Conservation (phyloP, 2,797 vertebrate species). For the Hipposideros larvatus region DNA sequence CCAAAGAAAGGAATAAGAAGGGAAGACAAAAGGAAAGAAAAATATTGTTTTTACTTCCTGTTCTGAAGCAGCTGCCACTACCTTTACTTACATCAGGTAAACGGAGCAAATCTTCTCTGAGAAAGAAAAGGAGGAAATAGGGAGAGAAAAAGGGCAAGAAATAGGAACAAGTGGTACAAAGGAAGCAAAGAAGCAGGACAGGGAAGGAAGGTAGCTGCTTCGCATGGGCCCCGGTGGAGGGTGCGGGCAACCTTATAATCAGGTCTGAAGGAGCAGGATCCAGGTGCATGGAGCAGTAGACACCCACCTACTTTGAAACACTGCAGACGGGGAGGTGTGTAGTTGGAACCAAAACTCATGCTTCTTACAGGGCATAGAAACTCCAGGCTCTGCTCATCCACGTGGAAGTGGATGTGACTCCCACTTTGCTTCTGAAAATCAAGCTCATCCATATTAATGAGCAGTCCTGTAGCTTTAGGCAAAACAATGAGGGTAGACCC, state of each 20-base stretch:
- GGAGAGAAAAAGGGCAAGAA: background rate
- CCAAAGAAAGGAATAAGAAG: background rate
- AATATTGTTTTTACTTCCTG: background rate
- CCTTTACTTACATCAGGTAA: background rate
- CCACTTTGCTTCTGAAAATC: conserved; percentile 39
- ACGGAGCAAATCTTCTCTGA: background rate
- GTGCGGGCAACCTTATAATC: background rate
- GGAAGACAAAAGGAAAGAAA: background rate
- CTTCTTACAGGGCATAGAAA: background rate
- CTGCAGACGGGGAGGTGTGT: background rate
- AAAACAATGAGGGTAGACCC: background rate
- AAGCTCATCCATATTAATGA: background rate
- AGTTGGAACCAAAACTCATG: background rate
- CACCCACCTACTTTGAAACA: background rate
- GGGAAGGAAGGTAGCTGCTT: background rate
- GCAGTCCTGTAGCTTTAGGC: background rate
- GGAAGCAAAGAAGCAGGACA: background rate
- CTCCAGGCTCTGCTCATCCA: background rate
- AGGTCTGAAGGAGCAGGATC: background rate
- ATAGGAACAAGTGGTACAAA: background rate
- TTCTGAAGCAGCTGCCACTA: background rate
- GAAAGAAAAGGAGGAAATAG: background rate
- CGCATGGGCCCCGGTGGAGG: no score
- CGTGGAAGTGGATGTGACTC: background rate
- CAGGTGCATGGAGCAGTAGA: fast-evolving